Conservation (phyloP, 2,797 vertebrate species). For the Babyrousa celebensis region DNA sequence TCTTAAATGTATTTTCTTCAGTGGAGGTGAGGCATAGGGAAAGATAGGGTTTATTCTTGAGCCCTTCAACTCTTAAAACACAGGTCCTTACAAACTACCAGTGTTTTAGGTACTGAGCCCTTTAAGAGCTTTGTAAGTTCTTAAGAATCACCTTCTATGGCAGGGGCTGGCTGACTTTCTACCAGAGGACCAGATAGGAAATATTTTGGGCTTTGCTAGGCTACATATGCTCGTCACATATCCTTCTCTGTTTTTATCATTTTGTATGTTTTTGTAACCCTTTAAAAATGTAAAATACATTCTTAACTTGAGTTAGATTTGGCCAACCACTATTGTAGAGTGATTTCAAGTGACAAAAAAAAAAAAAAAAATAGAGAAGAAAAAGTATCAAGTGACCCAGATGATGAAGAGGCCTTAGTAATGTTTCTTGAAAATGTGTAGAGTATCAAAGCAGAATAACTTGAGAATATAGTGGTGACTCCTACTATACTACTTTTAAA, state of each 20-base stretch:
- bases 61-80: slow-evolving; percentile 38
- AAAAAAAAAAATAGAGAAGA: no score
- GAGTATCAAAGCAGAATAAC: slow-evolving; percentile 7
- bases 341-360: slow-evolving; percentile 9
- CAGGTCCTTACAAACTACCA: not conserved
- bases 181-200: not conserved
- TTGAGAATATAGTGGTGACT: not conserved
- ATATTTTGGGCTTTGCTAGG: slow-evolving; percentile 34
- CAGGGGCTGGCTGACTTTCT: not conserved
- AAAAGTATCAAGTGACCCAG: not conserved
- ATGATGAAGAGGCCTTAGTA: not conserved
- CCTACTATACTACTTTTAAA: not conserved
- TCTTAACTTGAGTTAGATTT: not conserved
- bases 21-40: not conserved
- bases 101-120: not conserved
- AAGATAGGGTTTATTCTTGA: slow-evolving; percentile 48
- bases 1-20: slow-evolving; percentile 58
- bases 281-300: slow-evolving; percentile 28
- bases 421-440: slow-evolving; percentile 25
- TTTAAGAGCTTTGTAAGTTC: slow-evolving; percentile 15
- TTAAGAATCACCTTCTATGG: not conserved
- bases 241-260: slow-evolving; percentile 17
- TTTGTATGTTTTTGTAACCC: not conserved
- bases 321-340: not conserved
- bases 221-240: not conserved